A percentile compares a stretch with the other conserved stretches of the same genome.
Conservation (phyloP, 2,888 invertebrate species). For the Pseudeuparius sepicola region DNA sequence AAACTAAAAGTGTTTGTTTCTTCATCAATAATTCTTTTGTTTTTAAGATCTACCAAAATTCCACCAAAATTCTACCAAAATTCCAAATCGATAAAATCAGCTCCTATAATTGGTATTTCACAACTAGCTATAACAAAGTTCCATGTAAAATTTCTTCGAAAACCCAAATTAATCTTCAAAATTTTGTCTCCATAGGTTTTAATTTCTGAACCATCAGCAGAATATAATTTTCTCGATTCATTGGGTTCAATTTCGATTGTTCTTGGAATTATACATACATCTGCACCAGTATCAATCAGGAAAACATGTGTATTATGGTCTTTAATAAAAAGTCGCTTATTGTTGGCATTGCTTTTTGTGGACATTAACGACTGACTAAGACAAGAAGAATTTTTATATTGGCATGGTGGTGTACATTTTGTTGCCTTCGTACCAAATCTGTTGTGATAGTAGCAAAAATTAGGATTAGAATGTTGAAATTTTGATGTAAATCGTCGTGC, state of each 20-base stretch:
- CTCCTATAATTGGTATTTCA: not conserved
- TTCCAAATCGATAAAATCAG: not conserved
- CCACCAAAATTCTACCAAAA: too few relatives aligned
- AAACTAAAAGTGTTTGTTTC: not conserved
- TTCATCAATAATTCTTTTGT: not conserved
- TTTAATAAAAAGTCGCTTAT: not conserved
- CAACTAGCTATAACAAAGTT: not conserved
- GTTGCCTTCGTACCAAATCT: too few relatives aligned
- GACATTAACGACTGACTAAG: too few relatives aligned
- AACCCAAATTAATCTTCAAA: not conserved
- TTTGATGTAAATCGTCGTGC: too few relatives aligned
- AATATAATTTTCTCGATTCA: not conserved
- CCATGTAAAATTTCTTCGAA: not conserved
- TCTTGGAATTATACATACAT: not conserved
- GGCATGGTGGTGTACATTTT: too few relatives aligned
- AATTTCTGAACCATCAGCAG: constrained; percentile 1
- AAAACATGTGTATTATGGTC: not conserved
- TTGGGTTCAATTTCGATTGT: not conserved
- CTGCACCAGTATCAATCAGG: constrained; percentile 1
- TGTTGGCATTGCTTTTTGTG: too few relatives aligned
- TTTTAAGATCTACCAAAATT: not conserved
- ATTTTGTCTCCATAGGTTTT: not conserved
- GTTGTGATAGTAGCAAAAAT: too few relatives aligned
- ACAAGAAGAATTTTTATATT: too few relatives aligned
- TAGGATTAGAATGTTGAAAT: too few relatives aligned